Conservation (phyloP, 2,888 invertebrate genomes). For the Petrolisthes cinctipes region DNA sequence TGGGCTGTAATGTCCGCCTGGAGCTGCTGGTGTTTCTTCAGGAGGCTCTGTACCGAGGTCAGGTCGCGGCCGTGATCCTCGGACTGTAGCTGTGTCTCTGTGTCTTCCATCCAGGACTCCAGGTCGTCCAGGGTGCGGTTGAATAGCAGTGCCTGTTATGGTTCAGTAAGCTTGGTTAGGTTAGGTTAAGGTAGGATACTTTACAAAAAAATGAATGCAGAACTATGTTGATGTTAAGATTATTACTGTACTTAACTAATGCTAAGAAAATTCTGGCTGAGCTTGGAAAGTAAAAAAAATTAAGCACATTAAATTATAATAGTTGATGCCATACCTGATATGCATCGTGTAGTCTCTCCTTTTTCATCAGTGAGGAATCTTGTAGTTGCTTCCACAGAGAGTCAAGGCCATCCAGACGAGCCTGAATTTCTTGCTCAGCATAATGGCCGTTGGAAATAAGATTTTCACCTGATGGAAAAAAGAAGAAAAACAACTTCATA, state of each 20-base stretch:
- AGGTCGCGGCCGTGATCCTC: conserved; percentile 90
- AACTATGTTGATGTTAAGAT: too few relatives aligned
- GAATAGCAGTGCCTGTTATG: conserved; percentile 82
- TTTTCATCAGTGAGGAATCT: conserved; percentile 84
- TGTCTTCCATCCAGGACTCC: conserved; percentile 92
- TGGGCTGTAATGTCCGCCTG: conserved; percentile 89
- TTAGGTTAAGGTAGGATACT: neutral
- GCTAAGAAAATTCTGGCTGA: neutral
- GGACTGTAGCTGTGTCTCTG: conserved; percentile 81
- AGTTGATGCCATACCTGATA: conserved; percentile 73
- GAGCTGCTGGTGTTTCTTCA: conserved; percentile 76
- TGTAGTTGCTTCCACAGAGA: conserved; percentile 88
- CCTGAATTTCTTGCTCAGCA: conserved; percentile 86
- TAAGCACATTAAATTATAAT: too few relatives aligned
- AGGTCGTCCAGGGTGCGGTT: conserved; percentile 92
- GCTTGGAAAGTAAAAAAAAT: neutral
- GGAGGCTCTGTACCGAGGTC: conserved; percentile 84
- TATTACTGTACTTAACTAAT: too few relatives aligned
- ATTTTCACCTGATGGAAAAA: conserved; percentile 67
- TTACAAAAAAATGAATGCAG: neutral
- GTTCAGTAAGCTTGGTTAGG: neutral
- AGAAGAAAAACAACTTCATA: too few relatives aligned
- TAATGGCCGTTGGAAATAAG: conserved; percentile 84
- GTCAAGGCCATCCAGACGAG: conserved; percentile 85
- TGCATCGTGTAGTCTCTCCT: conserved; percentile 87